A percentile compares a stretch with the other conserved stretches of the same genome.
These are phyloP conservation scores for Podarcis cretensis DNA, from an alignment of 2,113 vertebrate species.

Conservation along the genomic window DNA sequence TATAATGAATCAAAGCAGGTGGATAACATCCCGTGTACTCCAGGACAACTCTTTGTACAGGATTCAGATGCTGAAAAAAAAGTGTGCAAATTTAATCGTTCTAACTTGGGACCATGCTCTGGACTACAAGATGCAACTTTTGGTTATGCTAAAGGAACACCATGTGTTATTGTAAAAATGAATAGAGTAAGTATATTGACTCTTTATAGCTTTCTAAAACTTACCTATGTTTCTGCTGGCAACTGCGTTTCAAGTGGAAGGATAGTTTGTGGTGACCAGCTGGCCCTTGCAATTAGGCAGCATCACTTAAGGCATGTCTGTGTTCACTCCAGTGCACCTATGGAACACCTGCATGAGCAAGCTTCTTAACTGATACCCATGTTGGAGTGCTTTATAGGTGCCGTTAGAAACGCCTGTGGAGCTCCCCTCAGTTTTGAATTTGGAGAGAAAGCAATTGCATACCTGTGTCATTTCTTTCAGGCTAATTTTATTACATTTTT, in stretches of 20 bases:
- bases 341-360: neutral
- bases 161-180: conserved; percentile 94
- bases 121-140: conserved; percentile 83
- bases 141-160: conserved; percentile 87
- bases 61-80: conserved; percentile 59
- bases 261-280: neutral
- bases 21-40: conserved; percentile 76
- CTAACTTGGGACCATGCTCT: conserved; percentile 82
- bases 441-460: too few relatives aligned
- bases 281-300: neutral
- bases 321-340: neutral
- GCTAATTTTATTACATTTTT: neutral
- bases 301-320: neutral
- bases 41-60: conserved; percentile 80
- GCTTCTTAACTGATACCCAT: neutral
- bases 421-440: neutral
- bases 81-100: conserved; percentile 86
- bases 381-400: neutral
- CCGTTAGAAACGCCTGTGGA: neutral
- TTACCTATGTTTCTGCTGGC: neutral
- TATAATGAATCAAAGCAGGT: conserved; percentile 86
- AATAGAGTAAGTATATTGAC: conserved; percentile 87
- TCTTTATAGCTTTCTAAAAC: neutral
- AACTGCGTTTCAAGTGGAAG: neutral
- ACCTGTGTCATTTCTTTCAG: neutral